Conservation (phyloP, 2,113 vertebrate genomes). For the Megaceryle torquata region DNA sequence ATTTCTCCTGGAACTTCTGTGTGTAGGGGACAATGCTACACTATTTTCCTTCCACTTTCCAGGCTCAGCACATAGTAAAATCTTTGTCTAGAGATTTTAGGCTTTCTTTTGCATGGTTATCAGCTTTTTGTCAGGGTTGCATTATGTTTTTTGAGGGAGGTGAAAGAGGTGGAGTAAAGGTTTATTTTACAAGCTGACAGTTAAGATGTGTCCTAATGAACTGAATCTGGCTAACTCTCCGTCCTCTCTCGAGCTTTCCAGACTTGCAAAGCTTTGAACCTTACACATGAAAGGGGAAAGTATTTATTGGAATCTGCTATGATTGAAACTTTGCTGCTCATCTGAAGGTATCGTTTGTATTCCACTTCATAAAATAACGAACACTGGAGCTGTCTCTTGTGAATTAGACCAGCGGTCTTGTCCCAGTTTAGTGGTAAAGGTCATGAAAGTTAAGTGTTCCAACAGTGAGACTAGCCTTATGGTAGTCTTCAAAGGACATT, state of each 20-base stretch:
- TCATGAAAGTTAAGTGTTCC: slow-evolving; percentile 86
- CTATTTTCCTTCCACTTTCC: slow-evolving; percentile 27
- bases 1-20: background rate
- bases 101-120: slow-evolving; percentile 24
- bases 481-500: slow-evolving; percentile 75
- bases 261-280: slow-evolving; percentile 74
- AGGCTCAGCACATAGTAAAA: slow-evolving; percentile 34
- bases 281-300: slow-evolving; percentile 76
- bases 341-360: slow-evolving; percentile 61
- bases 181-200: slow-evolving; percentile 54
- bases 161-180: background rate
- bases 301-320: slow-evolving; percentile 77
- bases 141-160: slow-evolving; percentile 34
- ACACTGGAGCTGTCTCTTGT: slow-evolving; percentile 68
- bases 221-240: slow-evolving; percentile 59
- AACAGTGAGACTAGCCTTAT: slow-evolving; percentile 76
- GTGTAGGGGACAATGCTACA: background rate
- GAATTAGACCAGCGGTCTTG: slow-evolving; percentile 70
- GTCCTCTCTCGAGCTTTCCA: slow-evolving; percentile 77
- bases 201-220: slow-evolving; percentile 59
- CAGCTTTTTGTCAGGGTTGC: slow-evolving; percentile 25
- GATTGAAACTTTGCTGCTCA: slow-evolving; percentile 69
- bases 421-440: slow-evolving; percentile 75
- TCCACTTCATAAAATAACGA: slow-evolving; percentile 79
- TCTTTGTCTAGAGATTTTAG: slow-evolving; percentile 29